phyloP scores from a whole-genome alignment of 2,113 vertebrate species.

The Donacobius atricapilla region DNA sequence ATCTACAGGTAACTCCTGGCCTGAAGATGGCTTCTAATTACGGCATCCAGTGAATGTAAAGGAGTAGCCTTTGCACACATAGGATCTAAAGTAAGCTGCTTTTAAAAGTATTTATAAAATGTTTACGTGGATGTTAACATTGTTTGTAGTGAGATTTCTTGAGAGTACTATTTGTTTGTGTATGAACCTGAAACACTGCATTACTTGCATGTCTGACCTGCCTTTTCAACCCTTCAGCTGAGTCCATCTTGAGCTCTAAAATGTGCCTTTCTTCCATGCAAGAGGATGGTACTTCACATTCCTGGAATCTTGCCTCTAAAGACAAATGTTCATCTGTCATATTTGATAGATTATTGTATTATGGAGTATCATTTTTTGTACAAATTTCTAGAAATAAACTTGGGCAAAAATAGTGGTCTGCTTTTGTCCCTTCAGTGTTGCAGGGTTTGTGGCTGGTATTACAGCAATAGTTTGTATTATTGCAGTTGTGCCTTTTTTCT shows the following conservation, averaged over 20 bases:
- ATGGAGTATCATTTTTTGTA: conserved; percentile 55
- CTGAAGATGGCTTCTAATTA: background rate
- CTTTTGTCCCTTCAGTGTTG: background rate
- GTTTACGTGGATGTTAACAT: conserved; percentile 25
- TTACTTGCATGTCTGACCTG: conserved; percentile 54
- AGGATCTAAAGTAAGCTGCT: background rate
- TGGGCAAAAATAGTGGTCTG: background rate
- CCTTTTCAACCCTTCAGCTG: conserved; percentile 4
- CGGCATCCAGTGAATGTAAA: conserved; percentile 14
- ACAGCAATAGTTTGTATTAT: background rate
- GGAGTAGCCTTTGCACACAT: background rate
- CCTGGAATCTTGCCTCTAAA: conserved; percentile 32
- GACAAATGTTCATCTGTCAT: conserved; percentile 26
- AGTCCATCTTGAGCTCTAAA: conserved; percentile 27
- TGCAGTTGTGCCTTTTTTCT: background rate
- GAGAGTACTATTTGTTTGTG: background rate
- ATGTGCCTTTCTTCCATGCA: conserved; percentile 58
- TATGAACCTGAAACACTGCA: conserved; percentile 35
- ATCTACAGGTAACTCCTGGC: background rate
- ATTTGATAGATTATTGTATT: conserved; percentile 52
- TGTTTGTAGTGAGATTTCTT: conserved; percentile 51
- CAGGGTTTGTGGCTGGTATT: background rate
- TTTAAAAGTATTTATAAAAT: conserved; percentile 5
- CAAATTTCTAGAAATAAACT: conserved; percentile 75
- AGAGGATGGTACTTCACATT: conserved; percentile 39